These are phyloP conservation scores for Macrotrachela quadricornifera DNA, from an alignment of 1,140 invertebrate genomes.

Conservation along the genomic window DNA sequence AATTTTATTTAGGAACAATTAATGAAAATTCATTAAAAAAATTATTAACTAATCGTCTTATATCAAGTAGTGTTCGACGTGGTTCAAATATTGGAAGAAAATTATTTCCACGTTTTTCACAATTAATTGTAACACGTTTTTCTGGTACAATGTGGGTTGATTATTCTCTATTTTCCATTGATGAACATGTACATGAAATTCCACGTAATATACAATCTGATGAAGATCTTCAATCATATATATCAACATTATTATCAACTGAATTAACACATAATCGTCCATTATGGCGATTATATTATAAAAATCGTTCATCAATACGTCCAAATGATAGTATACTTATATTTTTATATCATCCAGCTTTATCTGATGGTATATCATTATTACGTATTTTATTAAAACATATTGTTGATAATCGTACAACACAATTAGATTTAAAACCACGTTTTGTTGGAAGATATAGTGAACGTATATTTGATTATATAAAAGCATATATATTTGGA, in stretches of 20 bases:
- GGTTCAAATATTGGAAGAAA: no score
- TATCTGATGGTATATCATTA: not conserved
- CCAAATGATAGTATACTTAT: conserved; percentile 1
- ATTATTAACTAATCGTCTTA: no score
- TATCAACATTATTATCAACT: not conserved
- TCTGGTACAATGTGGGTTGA: conserved; percentile 1
- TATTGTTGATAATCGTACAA: conserved; percentile 4
- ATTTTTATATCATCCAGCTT: conserved; percentile 3
- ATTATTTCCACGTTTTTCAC: not conserved
- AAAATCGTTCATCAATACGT: not conserved
- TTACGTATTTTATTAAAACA: conserved; percentile 1
- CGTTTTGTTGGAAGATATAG: not conserved
- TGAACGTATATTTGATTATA: no score
- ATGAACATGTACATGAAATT: conserved; percentile 4
- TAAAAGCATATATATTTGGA: no score
- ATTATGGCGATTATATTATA: conserved; percentile 6
- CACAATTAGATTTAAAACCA: conserved; percentile 3
- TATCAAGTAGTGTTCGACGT: no score
- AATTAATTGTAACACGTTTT: not conserved
- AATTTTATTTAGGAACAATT: no score
- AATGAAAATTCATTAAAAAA: no score
- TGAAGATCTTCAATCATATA: conserved; percentile 1
- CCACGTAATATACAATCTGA: conserved; percentile 1
- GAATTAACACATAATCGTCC: not conserved
- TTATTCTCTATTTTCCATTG: not conserved